These are phyloP conservation scores for Lanius ludovicianus DNA, from an alignment of 2,113 vertebrate genomes.

Conservation along the genomic window DNA sequence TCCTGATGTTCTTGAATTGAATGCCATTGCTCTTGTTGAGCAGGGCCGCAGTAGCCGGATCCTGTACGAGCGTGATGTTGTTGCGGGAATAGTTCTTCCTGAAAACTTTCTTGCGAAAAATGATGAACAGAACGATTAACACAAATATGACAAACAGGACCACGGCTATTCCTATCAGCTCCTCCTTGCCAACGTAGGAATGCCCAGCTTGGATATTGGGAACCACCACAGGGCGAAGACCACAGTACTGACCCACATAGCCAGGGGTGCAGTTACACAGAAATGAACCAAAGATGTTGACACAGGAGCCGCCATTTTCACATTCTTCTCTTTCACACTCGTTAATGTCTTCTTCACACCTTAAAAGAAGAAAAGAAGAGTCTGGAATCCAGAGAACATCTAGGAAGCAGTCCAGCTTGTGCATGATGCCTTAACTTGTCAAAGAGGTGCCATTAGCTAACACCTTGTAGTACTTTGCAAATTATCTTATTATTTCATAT, in stretches of 20 bases:
- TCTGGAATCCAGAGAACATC: neutral
- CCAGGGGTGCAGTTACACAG: constrained; percentile 94
- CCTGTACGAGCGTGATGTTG: constrained; percentile 92
- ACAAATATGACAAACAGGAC: constrained; percentile 90
- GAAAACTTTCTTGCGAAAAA: constrained; percentile 96
- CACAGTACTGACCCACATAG: constrained; percentile 89
- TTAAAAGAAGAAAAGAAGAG: constrained; percentile 51
- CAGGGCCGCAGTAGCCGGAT: constrained; percentile 90
- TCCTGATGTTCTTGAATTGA: constrained; percentile 86
- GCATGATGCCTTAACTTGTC: neutral
- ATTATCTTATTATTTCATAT: neutral
- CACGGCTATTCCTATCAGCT: constrained; percentile 90
- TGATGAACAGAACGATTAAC: constrained; percentile 87
- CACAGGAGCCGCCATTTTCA: constrained; percentile 89
- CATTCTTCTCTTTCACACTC: constrained; percentile 93
- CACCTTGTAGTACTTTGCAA: neutral
- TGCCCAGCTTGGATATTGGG: constrained; percentile 96
- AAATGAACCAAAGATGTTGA: constrained; percentile 93
- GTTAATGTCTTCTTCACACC: constrained; percentile 92
- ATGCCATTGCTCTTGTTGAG: constrained; percentile 93
- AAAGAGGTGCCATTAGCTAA: neutral
- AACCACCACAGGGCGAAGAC: constrained; percentile 89
- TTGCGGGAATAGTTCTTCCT: constrained; percentile 93
- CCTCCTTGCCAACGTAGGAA: constrained; percentile 91
- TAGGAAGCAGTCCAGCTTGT: neutral